Evolutionary conservation across 1,140 invertebrate species (phyloP).

Genomic region (Teleogryllus occipitalis): DNA sequence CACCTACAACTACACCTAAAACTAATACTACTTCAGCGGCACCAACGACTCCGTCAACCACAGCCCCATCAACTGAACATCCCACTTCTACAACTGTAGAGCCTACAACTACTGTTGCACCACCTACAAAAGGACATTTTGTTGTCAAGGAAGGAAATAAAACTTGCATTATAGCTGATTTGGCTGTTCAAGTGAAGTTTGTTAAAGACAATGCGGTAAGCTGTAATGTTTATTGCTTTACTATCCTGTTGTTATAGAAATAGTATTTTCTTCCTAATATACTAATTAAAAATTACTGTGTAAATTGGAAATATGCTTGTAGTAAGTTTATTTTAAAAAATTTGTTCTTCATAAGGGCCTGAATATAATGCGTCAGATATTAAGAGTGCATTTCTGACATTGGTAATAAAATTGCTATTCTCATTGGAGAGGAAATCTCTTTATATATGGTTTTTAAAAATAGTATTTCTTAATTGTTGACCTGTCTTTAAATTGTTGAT

Average conservation of each 20-base stretch:
- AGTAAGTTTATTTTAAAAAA: too few species aligned
- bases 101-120: not conserved
- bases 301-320: too few species aligned
- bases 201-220: not conserved
- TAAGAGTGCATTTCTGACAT: too few species aligned
- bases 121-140: not conserved
- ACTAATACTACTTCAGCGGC: not conserved
- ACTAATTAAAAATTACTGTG: not conserved
- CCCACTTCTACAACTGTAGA: not conserved
- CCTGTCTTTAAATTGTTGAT: too few species aligned
- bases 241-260: not conserved
- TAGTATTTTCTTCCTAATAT: not conserved
- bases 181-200: not conserved
- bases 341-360: too few species aligned
- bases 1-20: not conserved
- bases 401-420: too few species aligned
- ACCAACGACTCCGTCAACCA: not conserved
- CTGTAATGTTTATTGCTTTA: not conserved
- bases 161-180: not conserved
- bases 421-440: too few species aligned
- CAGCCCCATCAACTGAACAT: not conserved
- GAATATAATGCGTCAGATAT: too few species aligned
- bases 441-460: too few species aligned
- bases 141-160: not conserved
- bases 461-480: too few species aligned